Evolutionary conservation across 2,888 invertebrate species (phyloP), one percentile per base, ranked within the genome.

Genomic region (Crioceris asparagi): DNA sequence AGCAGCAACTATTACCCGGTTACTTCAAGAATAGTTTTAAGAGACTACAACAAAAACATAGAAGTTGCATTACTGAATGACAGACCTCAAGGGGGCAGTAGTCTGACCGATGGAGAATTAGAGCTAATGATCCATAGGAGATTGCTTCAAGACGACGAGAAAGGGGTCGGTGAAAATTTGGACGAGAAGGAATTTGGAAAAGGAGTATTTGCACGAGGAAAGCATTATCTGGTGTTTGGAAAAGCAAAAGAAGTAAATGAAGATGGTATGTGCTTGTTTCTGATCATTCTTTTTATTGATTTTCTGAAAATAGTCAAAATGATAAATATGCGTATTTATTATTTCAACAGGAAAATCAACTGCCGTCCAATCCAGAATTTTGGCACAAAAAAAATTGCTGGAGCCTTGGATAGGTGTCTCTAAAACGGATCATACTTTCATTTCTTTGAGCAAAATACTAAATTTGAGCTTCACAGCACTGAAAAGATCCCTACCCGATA

Each of bases 81-180:
- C 56, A 58, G 79, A 30, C 53, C 73, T 0, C 72, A 78, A 51
- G 78, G 77, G 0, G 77, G 73, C 1, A 67, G 72, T 0, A 74
- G 74, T 1, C 66, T 71, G 30, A 52, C 61, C 53, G 74, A 66
- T 57, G 61, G 61, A 1, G 68, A 75, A 46, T 52, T 79, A 2
- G 79, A 80, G 52, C 54, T 80, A 1, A 79, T 80, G 79, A 73
- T 83, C 0, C 94, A 96, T 55, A 74, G 96, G 36, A 70, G 93
- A 32, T 59, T 88, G 7, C 56, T 90, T 1, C 68, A 72, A 29
- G 96, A 97, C 51, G 96, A 97, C 57, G 81, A 79, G 0, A 87
- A 88, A 51, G 96, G 96, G 0, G 92, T 96, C 0, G 84, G 72
- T 0, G 93, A 96, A 63, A 78, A 90, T 0, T 62, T 97, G 1